Evolutionary conservation across 2,888 invertebrate genomes (phyloP).

Genomic region (Heliconius ismenius): DNA sequence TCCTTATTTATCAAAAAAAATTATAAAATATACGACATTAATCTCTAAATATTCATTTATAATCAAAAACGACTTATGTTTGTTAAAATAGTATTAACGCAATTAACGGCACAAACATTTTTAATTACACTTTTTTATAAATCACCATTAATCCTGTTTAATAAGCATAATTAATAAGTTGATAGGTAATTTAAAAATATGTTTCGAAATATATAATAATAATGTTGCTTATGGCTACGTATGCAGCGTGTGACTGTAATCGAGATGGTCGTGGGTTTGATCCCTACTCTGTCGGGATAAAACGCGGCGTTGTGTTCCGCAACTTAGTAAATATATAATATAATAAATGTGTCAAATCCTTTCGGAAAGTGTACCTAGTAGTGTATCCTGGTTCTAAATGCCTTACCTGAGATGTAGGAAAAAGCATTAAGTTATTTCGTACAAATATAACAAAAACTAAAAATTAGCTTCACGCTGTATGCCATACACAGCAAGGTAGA

Average conservation of each 20-base stretch:
- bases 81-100: slow-evolving; percentile 26
- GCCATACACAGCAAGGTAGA: too few species aligned
- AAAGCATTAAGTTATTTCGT: too few species aligned
- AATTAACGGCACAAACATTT: slow-evolving; percentile 24
- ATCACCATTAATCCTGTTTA: slow-evolving; percentile 28
- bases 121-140: slow-evolving; percentile 26
- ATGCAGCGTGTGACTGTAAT: background rate
- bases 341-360: too few species aligned
- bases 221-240: background rate
- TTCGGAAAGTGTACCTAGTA: too few species aligned
- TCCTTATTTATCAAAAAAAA: background rate
- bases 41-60: background rate
- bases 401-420: too few species aligned
- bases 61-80: slow-evolving; percentile 19
- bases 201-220: slow-evolving; percentile 18
- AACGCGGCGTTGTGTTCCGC: background rate
- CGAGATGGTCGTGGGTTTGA: background rate
- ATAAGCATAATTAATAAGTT: slow-evolving; percentile 22
- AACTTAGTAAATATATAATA: too few species aligned
- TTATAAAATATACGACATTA: background rate
- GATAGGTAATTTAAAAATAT: slow-evolving; percentile 11
- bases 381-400: too few species aligned
- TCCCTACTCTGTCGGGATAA: background rate
- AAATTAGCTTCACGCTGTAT: too few species aligned
- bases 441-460: too few species aligned